These are phyloP conservation scores for Brachyalestes nurse DNA, from an alignment of 2,797 vertebrate genomes.

Conservation along the genomic window DNA sequence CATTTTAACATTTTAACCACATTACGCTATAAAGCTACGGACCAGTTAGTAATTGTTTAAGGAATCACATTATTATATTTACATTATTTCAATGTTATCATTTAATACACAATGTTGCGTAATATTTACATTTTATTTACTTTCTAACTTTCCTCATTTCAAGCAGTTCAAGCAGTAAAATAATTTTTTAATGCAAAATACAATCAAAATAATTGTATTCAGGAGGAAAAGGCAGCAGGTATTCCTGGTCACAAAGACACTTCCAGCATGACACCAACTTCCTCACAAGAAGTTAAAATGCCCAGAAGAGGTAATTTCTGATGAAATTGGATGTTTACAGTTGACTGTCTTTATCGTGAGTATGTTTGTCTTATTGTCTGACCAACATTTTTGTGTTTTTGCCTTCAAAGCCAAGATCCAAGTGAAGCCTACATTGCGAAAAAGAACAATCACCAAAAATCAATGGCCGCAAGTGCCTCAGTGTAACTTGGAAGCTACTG, in stretches of 20 bases:
- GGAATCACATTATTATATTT: too few relatives aligned
- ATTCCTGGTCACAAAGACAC: background rate
- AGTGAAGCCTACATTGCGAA: background rate
- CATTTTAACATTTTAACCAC: too few relatives aligned
- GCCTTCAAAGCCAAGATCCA: slow-evolving; percentile 19
- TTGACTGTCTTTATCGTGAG: background rate
- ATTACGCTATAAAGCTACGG: too few relatives aligned
- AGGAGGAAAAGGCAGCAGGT: background rate
- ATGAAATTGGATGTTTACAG: background rate
- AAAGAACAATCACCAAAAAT: background rate
- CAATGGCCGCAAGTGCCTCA: slow-evolving; percentile 12
- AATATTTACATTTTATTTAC: background rate
- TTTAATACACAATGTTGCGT: too few relatives aligned
- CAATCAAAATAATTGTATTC: background rate
- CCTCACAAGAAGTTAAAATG: background rate
- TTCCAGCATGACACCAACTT: background rate
- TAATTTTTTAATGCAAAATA: background rate
- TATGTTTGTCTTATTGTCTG: background rate
- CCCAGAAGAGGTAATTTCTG: slow-evolving; percentile 21
- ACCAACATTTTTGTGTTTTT: background rate
- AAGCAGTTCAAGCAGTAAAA: background rate
- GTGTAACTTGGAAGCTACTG: background rate
- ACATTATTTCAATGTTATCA: too few relatives aligned
- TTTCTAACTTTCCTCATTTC: background rate
- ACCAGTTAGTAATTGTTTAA: background rate